Conservation (phyloP, 1,140 invertebrate genomes). For the Drosophila pseudoananassae region DNA sequence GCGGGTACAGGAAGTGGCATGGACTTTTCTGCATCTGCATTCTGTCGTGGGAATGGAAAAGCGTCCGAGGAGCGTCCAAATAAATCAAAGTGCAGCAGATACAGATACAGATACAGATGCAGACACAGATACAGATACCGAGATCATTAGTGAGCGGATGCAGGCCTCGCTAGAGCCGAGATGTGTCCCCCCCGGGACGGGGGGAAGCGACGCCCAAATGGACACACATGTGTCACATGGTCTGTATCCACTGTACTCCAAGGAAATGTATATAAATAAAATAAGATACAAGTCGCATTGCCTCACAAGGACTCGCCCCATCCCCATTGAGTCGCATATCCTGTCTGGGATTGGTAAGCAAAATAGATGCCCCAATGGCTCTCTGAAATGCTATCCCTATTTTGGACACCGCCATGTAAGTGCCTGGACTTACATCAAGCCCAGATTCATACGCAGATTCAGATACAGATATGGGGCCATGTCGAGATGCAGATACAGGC, state of each 20-base stretch:
- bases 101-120: slow-evolving; percentile 21
- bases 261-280: neutral
- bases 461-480: neutral
- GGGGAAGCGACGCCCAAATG: slow-evolving; percentile 50
- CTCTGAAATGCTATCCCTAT: too few species aligned
- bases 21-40: slow-evolving; percentile 44
- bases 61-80: slow-evolving; percentile 43
- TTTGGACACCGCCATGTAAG: neutral
- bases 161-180: slow-evolving; percentile 41
- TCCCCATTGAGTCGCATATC: slow-evolving; percentile 21
- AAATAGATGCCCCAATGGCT: too few species aligned
- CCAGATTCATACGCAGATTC: neutral
- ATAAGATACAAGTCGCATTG: neutral
- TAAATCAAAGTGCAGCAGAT: slow-evolving; percentile 72
- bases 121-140: slow-evolving; percentile 34
- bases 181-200: too few species aligned
- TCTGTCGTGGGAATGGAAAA: slow-evolving; percentile 71
- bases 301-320: neutral
- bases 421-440: slow-evolving; percentile 6
- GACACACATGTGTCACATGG: slow-evolving; percentile 70
- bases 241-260: slow-evolving; percentile 16
- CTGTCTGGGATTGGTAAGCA: slow-evolving; percentile 1
- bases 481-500: slow-evolving; percentile 23
- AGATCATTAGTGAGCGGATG: slow-evolving; percentile 78
- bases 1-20: slow-evolving; percentile 75